Evolutionary conservation across 2,888 invertebrate genomes (phyloP), one percentile per base, ranked within the genome.

Genomic region (Pseudococcus jackbeardsleyi): DNA sequence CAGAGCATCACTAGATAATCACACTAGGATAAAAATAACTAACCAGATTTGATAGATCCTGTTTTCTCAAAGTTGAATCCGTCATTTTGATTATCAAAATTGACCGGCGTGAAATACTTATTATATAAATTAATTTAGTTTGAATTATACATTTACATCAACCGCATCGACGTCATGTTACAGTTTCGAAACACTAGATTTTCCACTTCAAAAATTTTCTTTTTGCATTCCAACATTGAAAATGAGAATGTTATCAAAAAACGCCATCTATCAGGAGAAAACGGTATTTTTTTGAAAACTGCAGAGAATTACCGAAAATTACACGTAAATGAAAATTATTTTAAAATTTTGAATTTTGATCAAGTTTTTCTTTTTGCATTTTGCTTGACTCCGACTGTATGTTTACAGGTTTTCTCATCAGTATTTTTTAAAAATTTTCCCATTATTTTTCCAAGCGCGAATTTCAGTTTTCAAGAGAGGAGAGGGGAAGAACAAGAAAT

Each of bases 11-110:
- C 17, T 15, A 50, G 17, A 1, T 46, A 11, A 11, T 46, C 50
- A 50, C 50, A 1, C 17, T 50, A 12, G 39, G 72, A 72, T 72
- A 39, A 72, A 79, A 59, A 39, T 59, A 12, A 88, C 82, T 88
- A 19, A 88, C 88, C 22, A 88, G 82, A 17, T 46, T 82, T 26
- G 88, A 88, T 39, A 88, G 33, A 88, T 88, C 82, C 12, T 88
- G 88, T 17, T 88, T 82, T 19, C 19, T 39, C 48, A 88, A 88
- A 39, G 19, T 82, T 39, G 88, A 54, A n/a, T 88, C 88, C 26
- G 82, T 79, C 88, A 88, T 88, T 79, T 46, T 88, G 19, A 17
- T 33, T 3, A n/a, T 46, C 42, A 3, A 79, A 15, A 19, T n/a
- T 7, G 7, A n/a, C 79, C 79, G 79, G 42, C 19, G 42, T n/a